Conservation (phyloP, 2,113 vertebrate genomes). For the Lepus europaeus region DNA sequence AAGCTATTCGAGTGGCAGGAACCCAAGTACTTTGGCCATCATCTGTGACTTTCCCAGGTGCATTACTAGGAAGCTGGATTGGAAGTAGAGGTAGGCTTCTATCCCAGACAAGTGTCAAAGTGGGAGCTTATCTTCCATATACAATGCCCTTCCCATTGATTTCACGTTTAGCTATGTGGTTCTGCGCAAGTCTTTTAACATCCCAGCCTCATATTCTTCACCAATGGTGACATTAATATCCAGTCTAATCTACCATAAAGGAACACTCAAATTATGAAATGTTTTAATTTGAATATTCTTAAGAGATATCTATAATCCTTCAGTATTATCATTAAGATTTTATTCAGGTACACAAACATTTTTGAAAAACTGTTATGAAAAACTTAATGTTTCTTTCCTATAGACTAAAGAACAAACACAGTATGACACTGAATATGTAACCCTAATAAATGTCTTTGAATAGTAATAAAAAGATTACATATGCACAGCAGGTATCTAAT, state of each 20-base stretch:
- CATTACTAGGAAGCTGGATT: too few relatives aligned
- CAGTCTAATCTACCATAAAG: not conserved
- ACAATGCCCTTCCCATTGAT: not conserved
- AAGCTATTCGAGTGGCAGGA: too few relatives aligned
- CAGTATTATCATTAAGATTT: not conserved
- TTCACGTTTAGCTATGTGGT: not conserved
- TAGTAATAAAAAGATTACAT: not conserved
- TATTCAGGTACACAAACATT: conserved; percentile 11
- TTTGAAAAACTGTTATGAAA: not conserved
- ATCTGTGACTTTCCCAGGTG: too few relatives aligned
- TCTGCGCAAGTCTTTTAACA: not conserved
- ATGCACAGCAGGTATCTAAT: not conserved
- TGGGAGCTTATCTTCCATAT: too few relatives aligned
- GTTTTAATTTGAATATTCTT: conserved; percentile 41
- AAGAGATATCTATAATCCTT: not conserved
- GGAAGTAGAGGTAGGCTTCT: too few relatives aligned
- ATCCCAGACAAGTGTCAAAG: too few relatives aligned
- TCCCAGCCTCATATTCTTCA: not conserved
- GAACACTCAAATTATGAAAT: not conserved
- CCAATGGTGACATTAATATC: not conserved
- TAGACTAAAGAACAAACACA: not conserved
- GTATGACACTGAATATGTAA: not conserved
- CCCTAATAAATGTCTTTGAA: not conserved
- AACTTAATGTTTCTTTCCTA: not conserved
- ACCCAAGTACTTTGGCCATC: too few relatives aligned